These are phyloP conservation scores for Eufriesea mexicana DNA, from an alignment of 1,140 invertebrate genomes.

Conservation along the genomic window DNA sequence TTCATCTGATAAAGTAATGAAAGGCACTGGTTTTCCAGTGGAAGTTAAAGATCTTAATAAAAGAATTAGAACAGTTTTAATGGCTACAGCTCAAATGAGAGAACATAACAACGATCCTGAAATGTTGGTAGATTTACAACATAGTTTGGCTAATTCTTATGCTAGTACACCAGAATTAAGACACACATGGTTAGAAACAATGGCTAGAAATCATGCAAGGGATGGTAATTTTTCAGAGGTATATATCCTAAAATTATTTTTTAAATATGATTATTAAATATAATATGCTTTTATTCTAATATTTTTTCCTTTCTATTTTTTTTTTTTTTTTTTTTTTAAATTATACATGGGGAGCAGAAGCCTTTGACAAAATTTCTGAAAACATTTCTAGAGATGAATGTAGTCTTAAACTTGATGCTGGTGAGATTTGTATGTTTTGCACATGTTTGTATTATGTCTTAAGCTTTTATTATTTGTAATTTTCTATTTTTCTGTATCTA, in stretches of 20 bases:
- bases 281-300: neutral
- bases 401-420: slow-evolving; percentile 90
- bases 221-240: slow-evolving; percentile 91
- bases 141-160: slow-evolving; percentile 96
- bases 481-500: neutral
- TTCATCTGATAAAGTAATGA: slow-evolving; percentile 96
- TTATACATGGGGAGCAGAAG: slow-evolving; percentile 90
- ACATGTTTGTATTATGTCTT: slow-evolving; percentile 43
- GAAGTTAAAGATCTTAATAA: slow-evolving; percentile 97
- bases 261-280: neutral
- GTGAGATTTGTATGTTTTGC: slow-evolving; percentile 81
- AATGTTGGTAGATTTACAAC: slow-evolving; percentile 95
- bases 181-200: slow-evolving; percentile 96
- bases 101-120: slow-evolving; percentile 95
- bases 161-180: slow-evolving; percentile 95
- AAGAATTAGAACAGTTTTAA: slow-evolving; percentile 94
- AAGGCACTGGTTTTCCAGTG: slow-evolving; percentile 91
- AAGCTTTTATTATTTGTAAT: slow-evolving; percentile 39
- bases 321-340: too few species aligned
- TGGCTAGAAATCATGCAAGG: slow-evolving; percentile 92
- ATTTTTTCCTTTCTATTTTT: too few species aligned
- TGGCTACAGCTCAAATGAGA: slow-evolving; percentile 96
- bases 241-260: slow-evolving; percentile 22
- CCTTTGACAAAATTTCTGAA: slow-evolving; percentile 90
- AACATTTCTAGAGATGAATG: slow-evolving; percentile 94